Evolutionary conservation across 1,140 invertebrate genomes (phyloP).

Genomic region (Penaeus chinensis): DNA sequence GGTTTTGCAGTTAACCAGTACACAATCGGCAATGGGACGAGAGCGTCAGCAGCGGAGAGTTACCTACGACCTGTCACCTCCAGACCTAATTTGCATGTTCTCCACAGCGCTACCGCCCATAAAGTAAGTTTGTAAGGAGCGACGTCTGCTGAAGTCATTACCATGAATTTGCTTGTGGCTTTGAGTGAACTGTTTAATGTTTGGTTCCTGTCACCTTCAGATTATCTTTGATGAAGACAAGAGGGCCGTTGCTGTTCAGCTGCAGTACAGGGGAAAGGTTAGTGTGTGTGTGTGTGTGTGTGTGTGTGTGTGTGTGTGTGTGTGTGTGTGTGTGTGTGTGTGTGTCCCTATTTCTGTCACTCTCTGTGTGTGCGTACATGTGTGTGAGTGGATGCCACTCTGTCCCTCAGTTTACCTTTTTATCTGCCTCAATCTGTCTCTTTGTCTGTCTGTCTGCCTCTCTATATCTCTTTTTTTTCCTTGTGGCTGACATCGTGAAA

Average conservation of each 20-base stretch:
- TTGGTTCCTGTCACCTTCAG: not conserved
- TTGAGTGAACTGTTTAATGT: not conserved
- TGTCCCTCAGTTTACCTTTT: not conserved
- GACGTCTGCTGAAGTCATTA: not conserved
- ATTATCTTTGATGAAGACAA: conserved; percentile 34
- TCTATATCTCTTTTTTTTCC: no score
- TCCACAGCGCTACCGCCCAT: conserved; percentile 43
- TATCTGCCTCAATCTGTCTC: not conserved
- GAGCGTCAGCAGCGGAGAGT: conserved; percentile 71
- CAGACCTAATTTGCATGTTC: conserved; percentile 46
- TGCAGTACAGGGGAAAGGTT: conserved; percentile 44
- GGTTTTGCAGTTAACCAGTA: conserved; percentile 26
- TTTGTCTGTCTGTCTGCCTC: not conserved
- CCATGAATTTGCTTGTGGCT: no score
- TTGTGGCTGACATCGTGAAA: no score
- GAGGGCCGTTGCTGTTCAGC: conserved; percentile 42
- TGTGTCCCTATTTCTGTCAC: not conserved
- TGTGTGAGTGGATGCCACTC: no score
- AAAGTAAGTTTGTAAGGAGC: conserved; percentile 20
- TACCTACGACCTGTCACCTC: conserved; percentile 76
- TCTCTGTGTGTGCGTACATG: not conserved
- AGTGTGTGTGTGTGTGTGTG: not conserved
- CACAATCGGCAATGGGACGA: conserved; percentile 69
- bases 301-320: not conserved
- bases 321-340: not conserved